A percentile compares a stretch with the other conserved stretches of the same genome.
phyloP scores from a whole-genome alignment of 2,797 vertebrate species.

The Ficedula albicollis region DNA sequence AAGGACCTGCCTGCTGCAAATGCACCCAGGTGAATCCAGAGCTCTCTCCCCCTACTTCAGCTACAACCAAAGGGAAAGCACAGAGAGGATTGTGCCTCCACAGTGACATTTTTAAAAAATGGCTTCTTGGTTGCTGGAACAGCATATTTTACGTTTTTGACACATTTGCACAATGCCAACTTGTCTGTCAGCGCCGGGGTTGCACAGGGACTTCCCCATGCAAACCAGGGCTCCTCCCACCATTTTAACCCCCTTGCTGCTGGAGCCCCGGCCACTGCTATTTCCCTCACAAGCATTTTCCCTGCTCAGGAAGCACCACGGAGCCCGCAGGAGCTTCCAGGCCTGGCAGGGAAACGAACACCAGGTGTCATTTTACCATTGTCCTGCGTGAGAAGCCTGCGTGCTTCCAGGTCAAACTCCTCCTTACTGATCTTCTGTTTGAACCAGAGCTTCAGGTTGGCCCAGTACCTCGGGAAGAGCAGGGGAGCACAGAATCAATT shows the following conservation, averaged over 20 bases:
- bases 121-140: accelerated
- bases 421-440: conserved; percentile 99
- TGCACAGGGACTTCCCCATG: not conserved
- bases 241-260: not conserved
- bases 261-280: accelerated
- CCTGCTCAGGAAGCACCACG: accelerated
- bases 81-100: not conserved
- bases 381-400: conserved; percentile 92
- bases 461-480: conserved; percentile 89
- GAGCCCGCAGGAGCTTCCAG: not conserved
- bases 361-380: conserved; percentile 78
- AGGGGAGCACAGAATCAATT: not conserved
- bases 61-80: accelerated
- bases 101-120: accelerated
- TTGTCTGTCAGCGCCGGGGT: accelerated
- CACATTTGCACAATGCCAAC: not conserved
- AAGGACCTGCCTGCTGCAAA: not conserved
- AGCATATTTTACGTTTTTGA: not conserved
- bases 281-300: not conserved
- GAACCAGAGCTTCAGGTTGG: conserved; percentile 97
- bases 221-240: not conserved
- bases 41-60: not conserved
- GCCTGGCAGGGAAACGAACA: not conserved
- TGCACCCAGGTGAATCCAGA: accelerated
- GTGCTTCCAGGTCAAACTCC: conserved; percentile 95